Evolutionary conservation across 2,797 vertebrate species (phyloP), one percentile per base, ranked within the genome.

Genomic region (Aselliscus stoliczkanus): DNA sequence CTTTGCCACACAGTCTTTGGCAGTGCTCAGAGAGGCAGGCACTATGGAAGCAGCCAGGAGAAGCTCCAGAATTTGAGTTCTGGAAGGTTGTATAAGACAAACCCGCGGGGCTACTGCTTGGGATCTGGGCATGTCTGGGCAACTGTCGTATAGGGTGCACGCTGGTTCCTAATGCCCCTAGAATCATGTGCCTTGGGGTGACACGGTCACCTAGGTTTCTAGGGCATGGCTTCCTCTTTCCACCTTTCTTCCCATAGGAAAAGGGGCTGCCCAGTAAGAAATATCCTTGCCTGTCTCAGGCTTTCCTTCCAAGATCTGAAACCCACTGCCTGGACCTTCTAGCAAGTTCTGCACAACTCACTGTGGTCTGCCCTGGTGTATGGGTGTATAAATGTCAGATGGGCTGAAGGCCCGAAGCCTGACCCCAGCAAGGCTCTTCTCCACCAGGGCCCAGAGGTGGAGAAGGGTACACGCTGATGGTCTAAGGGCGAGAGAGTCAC

Each of bases 401-500:
- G 69, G 2, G 7, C 11, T 1, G 13, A 37, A n/a, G 7, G 18
- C 47, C 39, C 0, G 0, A 72, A 56, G 58, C 17, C 56, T 29
- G 58, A 21, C 13, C 15, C 90, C 5, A 2, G 7, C 13, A 27
- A 47, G 39, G 73, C 29, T 17, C 79, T 42, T 65, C 14, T 54
- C 8, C 7, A 47, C 10, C 20, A 7, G 50, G 37, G 29, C 39
- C n/a, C 25, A 14, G 79, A 44, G 44, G 20, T 1, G 3, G 23
- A 29, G 37, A 7, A 21, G 12, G 39, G 60, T 12, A 2, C 39
- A 12, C 2, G 3, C 42, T 0, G 0, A 58, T 0, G 2, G 69
- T 60, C 4, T 4, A 0, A 18, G 50, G 0, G 7, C 1, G 1
- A 0, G 3, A 27, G 7, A 17, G 50, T 2, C 2, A 0, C 12